Evolutionary conservation across 2,888 invertebrate genomes (phyloP).

Genomic region (Drosophila mettleri): DNA sequence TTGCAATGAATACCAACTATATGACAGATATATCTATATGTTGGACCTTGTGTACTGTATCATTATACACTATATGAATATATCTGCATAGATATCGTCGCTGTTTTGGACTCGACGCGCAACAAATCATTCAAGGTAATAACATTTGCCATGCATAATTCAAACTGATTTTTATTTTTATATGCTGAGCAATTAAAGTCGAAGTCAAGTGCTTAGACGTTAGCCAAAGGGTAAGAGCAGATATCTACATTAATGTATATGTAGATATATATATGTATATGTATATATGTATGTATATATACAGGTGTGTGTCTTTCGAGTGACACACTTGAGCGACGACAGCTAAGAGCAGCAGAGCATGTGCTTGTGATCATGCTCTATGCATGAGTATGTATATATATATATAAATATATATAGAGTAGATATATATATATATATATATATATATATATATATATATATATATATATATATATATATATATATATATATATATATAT

Average conservation of each 20-base stretch:
- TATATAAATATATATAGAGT: too few relatives aligned
- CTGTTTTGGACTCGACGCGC: slow-evolving; percentile 6
- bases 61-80: slow-evolving; percentile 3
- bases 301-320: slow-evolving; percentile 24
- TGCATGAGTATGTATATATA: background rate
- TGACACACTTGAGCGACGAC: slow-evolving; percentile 50
- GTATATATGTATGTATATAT: slow-evolving; percentile 12
- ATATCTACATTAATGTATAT: background rate
- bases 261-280: background rate
- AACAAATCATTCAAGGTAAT: slow-evolving; percentile 54
- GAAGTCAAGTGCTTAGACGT: slow-evolving; percentile 34
- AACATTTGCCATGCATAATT: slow-evolving; percentile 41
- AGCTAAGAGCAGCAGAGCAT: slow-evolving; percentile 34
- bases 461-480: slow-evolving; percentile 4
- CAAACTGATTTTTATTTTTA: slow-evolving; percentile 32
- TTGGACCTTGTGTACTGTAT: slow-evolving; percentile 7
- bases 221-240: slow-evolving; percentile 17
- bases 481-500: background rate
- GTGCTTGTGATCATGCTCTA: slow-evolving; percentile 20
- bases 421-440: slow-evolving; percentile 4
- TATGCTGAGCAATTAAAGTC: slow-evolving; percentile 38
- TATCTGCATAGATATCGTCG: background rate
- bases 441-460: background rate
- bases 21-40: slow-evolving; percentile 1
- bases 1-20: background rate